A percentile compares a stretch with the other conserved stretches of the same genome.
phyloP scores from a whole-genome alignment of 2,113 vertebrate species.

The Ranitomeya imitator region DNA sequence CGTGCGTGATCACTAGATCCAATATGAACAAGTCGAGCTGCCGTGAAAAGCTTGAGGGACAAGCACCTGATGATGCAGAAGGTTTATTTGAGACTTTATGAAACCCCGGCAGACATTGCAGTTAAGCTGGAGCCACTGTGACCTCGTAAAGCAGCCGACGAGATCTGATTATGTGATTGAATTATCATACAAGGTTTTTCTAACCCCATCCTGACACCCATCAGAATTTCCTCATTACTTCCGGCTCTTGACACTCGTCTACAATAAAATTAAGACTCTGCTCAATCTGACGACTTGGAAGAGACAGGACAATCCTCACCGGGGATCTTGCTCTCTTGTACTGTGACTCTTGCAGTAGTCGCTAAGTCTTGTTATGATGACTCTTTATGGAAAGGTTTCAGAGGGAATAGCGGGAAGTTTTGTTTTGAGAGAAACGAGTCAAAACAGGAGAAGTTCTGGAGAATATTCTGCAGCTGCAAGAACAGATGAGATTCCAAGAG shows the following conservation, averaged over 20 bases:
- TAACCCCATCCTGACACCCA: background rate
- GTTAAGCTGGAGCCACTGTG: background rate
- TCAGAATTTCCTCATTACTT: background rate
- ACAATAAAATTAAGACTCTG: background rate
- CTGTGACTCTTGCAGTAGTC: conserved; percentile 21
- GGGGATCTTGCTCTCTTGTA: background rate
- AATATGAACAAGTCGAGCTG: background rate
- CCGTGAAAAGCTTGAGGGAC: background rate
- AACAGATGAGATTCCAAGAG: background rate
- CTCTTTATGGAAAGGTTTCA: conserved; percentile 10
- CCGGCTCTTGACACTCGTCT: background rate
- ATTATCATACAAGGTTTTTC: background rate
- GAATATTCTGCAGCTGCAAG: conserved; percentile 9
- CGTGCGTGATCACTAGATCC: too few relatives aligned
- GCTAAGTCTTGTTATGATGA: conserved; percentile 35
- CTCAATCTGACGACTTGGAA: background rate
- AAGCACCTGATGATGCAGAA: background rate
- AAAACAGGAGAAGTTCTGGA: conserved; percentile 41
- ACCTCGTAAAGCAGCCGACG: background rate
- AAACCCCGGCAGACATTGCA: background rate
- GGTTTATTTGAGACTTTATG: background rate
- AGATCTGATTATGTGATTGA: background rate
- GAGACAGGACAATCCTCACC: background rate
- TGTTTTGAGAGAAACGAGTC: conserved; percentile 47
- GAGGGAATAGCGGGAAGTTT: conserved; percentile 9